Evolutionary conservation across 1,140 invertebrate genomes (phyloP).

Genomic region (Scaptomyza montana): DNA sequence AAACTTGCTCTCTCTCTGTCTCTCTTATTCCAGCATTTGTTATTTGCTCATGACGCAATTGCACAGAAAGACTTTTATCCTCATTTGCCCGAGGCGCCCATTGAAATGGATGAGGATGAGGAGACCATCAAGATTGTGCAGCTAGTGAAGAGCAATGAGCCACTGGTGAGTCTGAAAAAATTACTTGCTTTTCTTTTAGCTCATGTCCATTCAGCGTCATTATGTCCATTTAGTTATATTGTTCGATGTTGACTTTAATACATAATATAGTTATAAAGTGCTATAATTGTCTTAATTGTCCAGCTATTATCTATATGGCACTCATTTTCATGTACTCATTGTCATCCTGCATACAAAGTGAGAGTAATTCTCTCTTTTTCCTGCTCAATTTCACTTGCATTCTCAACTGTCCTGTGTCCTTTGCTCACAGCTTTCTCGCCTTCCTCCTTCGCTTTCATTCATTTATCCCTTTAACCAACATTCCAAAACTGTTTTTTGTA

Average conservation of each 20-base stretch:
- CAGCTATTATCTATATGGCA: neutral
- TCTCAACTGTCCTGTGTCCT: conserved; percentile 6
- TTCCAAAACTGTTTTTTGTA: conserved; percentile 41
- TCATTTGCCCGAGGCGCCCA: conserved; percentile 93
- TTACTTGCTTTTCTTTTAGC: neutral
- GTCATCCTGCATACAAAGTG: neutral
- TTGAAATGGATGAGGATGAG: conserved; percentile 95
- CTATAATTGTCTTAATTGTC: conserved; percentile 12
- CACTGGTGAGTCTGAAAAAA: conserved; percentile 90
- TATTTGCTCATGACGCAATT: conserved; percentile 96
- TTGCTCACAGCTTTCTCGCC: conserved; percentile 9
- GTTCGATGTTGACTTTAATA: neutral
- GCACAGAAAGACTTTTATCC: conserved; percentile 98
- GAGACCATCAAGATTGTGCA: conserved; percentile 98
- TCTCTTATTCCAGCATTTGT: conserved; percentile 88
- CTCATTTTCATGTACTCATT: conserved; percentile 2
- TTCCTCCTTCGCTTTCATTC: conserved; percentile 58
- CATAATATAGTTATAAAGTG: neutral
- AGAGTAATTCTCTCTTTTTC: neutral
- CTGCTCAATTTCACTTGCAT: neutral
- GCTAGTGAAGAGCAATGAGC: conserved; percentile 98
- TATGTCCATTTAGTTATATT: neutral
- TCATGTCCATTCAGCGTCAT: conserved; percentile 47
- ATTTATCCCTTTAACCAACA: conserved; percentile 34
- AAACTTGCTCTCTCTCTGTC: neutral